Evolutionary conservation across 2,797 vertebrate species (phyloP), one percentile per base, ranked within the genome.

Genomic region (Phalloptychus januarius): DNA sequence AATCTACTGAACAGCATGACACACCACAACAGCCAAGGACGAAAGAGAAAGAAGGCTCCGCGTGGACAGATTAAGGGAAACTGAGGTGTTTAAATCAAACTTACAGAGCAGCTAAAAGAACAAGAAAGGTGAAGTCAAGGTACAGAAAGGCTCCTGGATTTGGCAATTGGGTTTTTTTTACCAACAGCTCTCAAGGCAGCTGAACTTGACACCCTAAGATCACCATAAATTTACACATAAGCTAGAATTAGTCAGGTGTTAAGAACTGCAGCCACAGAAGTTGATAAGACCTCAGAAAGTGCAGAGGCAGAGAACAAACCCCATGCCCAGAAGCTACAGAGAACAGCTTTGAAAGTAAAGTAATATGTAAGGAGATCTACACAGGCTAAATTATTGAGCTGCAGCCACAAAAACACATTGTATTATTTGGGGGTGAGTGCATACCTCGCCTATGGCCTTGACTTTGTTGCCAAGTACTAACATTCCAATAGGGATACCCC

Each of bases 401-500:
- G 94, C 95, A 97, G 95, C 96, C 96, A 97, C 96, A 97, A 96
- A 95, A 96, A 94, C 91, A 95, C 90, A 95, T 83, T 93, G 84
- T 71, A 91, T 92, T 88, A 93, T 93, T 93, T 92, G 90, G 91
- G 92, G 90, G 93, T 71, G 92, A 93, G 93, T 96, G 91, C 95
- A 93, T 96, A 96, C 98, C 98, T 99, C 98, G 97, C 98, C 98
- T 97, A 99, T 96, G 93, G 98, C 98, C 97, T 99, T 99, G 97
- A 99, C 97, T 97, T 97, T 99, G 98, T 99, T 99, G 96, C 98
- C 98, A 97, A 99, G 98, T 95, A 99, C 98, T 99, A 99, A 99
- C 98, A 99, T 99, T 99, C 98, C 98, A 99, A 99, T 99, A 96
- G 98, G 98, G 98, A 99, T 99, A 98, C 98, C 98, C 98, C 98